Conservation (phyloP, 2,113 vertebrate species). For the Podocnemis expansa region DNA sequence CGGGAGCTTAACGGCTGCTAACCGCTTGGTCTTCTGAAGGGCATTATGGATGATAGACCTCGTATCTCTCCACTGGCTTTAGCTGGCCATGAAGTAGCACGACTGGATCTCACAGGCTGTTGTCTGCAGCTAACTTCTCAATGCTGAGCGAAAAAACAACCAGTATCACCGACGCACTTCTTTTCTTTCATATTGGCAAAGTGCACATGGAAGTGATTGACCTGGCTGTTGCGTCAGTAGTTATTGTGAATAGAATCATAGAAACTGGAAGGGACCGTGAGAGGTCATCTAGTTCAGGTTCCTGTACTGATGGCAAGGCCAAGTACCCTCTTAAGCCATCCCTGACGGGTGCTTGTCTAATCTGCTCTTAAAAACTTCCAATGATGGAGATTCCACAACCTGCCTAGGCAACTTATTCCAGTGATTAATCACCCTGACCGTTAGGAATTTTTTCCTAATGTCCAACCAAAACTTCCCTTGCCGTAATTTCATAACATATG, state of each 20-base stretch:
- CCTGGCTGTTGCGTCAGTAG: neutral
- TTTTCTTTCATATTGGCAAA: neutral
- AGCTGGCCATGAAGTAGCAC: neutral
- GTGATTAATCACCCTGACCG: too few species aligned
- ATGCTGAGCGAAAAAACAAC: neutral
- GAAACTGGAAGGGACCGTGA: too few species aligned
- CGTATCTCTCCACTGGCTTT: neutral
- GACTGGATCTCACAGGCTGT: neutral
- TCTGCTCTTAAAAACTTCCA: too few species aligned
- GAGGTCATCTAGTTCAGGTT: too few species aligned
- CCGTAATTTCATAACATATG: too few species aligned
- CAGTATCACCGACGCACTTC: neutral
- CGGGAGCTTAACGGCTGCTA: neutral
- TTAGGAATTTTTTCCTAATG: too few species aligned
- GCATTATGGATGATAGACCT: neutral
- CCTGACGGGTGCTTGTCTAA: too few species aligned
- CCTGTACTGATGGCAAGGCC: too few species aligned
- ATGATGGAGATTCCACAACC: too few species aligned
- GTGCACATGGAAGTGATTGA: accelerated
- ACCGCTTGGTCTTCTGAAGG: neutral
- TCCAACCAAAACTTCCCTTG: too few species aligned
- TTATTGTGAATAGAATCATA: neutral
- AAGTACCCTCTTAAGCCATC: too few species aligned
- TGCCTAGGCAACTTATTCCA: too few species aligned
- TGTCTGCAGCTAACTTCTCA: neutral